Evolutionary conservation across 1,140 invertebrate species (phyloP), one percentile per base, ranked within the genome.

Genomic region (Sitophilus oryzae): DNA sequence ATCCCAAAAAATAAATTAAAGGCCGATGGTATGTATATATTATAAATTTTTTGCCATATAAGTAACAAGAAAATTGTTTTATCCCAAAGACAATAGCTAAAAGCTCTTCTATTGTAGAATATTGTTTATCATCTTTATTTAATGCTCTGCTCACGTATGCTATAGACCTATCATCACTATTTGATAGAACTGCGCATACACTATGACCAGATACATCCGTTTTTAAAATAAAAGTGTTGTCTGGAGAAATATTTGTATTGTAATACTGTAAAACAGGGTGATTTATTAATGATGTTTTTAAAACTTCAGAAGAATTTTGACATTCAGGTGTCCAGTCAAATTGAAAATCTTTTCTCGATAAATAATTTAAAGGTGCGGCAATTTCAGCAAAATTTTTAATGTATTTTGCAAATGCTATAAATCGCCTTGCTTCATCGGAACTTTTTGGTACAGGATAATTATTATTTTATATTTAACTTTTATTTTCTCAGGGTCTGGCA

Each of bases 211-310:
- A n/a, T n/a, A n/a, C n/a, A n/a, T n/a, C n/a, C n/a, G n/a, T 41
- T 34, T 14, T 56, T 51, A 59, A 11, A 21, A 43, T 48, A 50
- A 59, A 54, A 35, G 41, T 25, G 19, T 52, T 42, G 5, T n/a
- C 15, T 47, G 42, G n/a, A 0, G 56, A 34, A 47, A 70, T 71
- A 49, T 72, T 61, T 1, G 73, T n/a, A n/a, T n/a, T n/a, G n/a
- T n/a, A 69, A 38, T 70, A 73, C 59, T 61, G 58, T 5, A 74
- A 34, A 0, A 74, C 41, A 5, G 68, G 72, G 3, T 64, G 55
- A 40, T 63, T 67, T 19, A 60, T 69, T 22, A 65, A 52, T 18
- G 44, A 58, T 15, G 41, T 35, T 65, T 66, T 71, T 35, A 71
- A 58, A 2, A 15, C 23, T 22, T 48, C 10, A 56, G 65, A 63